Evolutionary conservation across 2,888 invertebrate genomes (phyloP), one percentile per base, ranked within the genome.

Genomic region (Drosophila colorata): DNA sequence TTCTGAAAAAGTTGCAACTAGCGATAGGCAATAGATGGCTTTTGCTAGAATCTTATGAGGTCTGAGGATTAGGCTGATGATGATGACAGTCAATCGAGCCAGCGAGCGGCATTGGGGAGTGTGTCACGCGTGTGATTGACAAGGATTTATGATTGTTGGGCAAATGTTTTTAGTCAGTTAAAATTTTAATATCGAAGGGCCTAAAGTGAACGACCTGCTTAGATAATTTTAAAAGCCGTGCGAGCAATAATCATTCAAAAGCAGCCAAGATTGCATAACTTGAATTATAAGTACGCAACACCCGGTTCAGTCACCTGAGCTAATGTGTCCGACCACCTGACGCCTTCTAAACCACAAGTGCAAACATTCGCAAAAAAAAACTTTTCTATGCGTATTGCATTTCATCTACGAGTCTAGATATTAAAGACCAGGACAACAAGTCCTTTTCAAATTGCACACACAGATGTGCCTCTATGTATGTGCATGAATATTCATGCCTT

Each of bases 341-440:
- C 64, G 37, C 64, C 28, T 11, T n/a, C 23, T 23, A 49, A 52
- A 46, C 66, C 67, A 46, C 41, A 64, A 83, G 53, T 43, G 84
- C 68, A 87, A 87, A 88, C 73, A 88, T 71, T 83, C 71, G 75
- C 80, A 43, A 48, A 57, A 53, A 57, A 53, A 81, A 85, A 73
- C 77, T 78, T 85, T 83, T 87, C 69, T 78, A 84, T 90, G 85
- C 88, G 90, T 84, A 90, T 90, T 90, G 90, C 89, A 90, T 91
- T 90, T 90, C 91, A 89, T 90, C 80, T 90, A 88, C 81, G 77
- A 84, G 78, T 74, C 63, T 74, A 81, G 85, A 90, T 88, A 82
- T 77, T 58, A 52, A 48, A 52, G 76, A 71, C 60, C 59, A 69
- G 64, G 51, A 70, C 58, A 53, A 58, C 55, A 56, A 69, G 73